Evolutionary conservation across 2,797 vertebrate species (phyloP), one percentile per base, ranked within the genome.

Genomic region (Phrynocephalus vlangalii): DNA sequence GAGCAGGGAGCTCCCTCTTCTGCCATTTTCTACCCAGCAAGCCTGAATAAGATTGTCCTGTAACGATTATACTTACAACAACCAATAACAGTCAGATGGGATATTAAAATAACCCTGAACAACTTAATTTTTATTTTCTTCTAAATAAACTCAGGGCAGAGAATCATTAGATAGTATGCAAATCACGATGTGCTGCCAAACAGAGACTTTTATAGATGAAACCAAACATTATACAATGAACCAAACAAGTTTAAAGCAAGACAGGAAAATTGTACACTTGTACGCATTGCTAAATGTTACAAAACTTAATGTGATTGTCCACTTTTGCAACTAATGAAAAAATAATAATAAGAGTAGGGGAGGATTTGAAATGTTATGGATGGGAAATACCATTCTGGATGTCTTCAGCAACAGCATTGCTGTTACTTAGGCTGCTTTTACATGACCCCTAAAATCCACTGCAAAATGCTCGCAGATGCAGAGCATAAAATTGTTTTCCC

Each of bases 191-290:
- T 86, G 44, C 26, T 82, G 28, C 71, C 87, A 22, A 83, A 82
- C 91, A 56, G 63, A 89, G 90, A 26, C 9, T 5, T 24, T 11
- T 85, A 60, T 87, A 89, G n/a, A 85, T 67, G 86, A 52, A 86
- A 76, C 75, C 71, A 38, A 0, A 82, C 87, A 92, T 83, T 79
- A 88, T 76, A 92, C 87, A 94, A 83, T 76, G 67, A 92, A 91
- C 2, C 52, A 13, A 15, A 86, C 85, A 89, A 92, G 90, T 90
- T 89, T 68, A 91, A 91, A 88, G 84, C 77, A 86, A 91, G 90
- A 88, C 88, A 91, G 88, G 85, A 87, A 90, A 93, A 94, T 87
- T 71, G 63, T 0, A 79, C 80, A 82, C 13, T 87, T 72, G 88
- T 79, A 6, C 63, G 52, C 89, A 87, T 88, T 2, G 6, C 90